Conservation (phyloP, 2,113 vertebrate species). For the Zosterops japonicus region DNA sequence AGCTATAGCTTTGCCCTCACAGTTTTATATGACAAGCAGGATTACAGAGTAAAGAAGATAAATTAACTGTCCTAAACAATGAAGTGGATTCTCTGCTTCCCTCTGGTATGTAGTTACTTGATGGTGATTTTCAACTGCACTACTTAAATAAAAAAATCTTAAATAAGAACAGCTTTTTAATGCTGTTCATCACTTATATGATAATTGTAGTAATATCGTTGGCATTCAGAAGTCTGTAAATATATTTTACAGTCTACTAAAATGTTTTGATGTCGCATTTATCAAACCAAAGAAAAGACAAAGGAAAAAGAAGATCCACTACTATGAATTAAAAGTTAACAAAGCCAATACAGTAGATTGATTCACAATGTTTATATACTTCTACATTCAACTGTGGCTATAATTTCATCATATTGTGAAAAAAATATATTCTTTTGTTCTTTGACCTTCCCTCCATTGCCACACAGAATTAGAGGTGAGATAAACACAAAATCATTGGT, state of each 20-base stretch:
- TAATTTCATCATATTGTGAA: background rate
- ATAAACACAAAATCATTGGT: background rate
- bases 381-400: background rate
- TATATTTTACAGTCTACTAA: constrained; percentile 8
- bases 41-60: background rate
- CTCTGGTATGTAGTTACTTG: background rate
- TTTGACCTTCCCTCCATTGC: background rate
- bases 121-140: background rate
- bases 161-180: background rate
- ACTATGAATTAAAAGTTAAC: background rate
- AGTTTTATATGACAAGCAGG: background rate
- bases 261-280: constrained; percentile 13
- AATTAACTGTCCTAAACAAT: background rate
- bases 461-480: background rate
- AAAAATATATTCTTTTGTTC: background rate
- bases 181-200: background rate
- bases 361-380: background rate
- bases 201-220: constrained; percentile 18
- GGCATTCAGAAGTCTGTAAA: constrained; percentile 16
- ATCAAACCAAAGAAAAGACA: background rate
- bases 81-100: background rate
- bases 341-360: background rate
- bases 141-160: background rate
- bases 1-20: background rate
- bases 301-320: background rate